Percentiles rank a stretch among this genome's conserved stretches.
Evolutionary conservation across 2,797 vertebrate species (phyloP).

Genomic region (Rhodeus uyekii): DNA sequence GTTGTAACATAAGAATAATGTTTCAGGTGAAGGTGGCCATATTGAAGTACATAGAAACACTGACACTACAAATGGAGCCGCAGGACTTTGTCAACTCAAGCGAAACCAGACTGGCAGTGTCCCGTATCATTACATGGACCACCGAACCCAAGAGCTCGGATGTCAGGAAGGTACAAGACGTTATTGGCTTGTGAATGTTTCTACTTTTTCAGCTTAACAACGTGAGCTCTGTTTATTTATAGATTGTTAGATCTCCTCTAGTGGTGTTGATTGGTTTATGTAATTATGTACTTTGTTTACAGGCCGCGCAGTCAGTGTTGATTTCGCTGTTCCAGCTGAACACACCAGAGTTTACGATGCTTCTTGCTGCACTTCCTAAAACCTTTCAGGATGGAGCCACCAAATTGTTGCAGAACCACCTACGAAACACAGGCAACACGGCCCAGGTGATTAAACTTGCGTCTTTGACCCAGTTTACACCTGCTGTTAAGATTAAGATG

Average conservation of each 20-base stretch:
- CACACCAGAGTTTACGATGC: constrained; percentile 96
- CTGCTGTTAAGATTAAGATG: no score
- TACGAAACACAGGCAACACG: constrained; percentile 88
- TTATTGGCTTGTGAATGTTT: background rate
- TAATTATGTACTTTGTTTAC: constrained; percentile 49
- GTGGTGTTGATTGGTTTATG: background rate
- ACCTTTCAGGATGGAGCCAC: constrained; percentile 97
- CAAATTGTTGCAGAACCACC: constrained; percentile 93
- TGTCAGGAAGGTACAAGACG: constrained; percentile 85
- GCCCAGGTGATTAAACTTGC: constrained; percentile 74
- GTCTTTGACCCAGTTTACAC: no score
- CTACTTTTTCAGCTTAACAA: background rate
- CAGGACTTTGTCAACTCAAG: constrained; percentile 96
- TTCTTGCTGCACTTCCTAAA: constrained; percentile 95
- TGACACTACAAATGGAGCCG: constrained; percentile 94
- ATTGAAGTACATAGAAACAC: constrained; percentile 94
- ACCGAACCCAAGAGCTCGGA: constrained; percentile 98
- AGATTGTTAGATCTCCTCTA: background rate
- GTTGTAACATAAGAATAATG: constrained; percentile 50
- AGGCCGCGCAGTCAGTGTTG: constrained; percentile 94
- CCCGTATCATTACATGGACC: constrained; percentile 97
- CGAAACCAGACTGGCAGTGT: constrained; percentile 94
- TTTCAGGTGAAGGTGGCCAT: constrained; percentile 95
- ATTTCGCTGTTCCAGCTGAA: constrained; percentile 96
- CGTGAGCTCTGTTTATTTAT: background rate